Conservation (phyloP, 2,113 vertebrate species). For the Cyphomyrus plagiostoma region DNA sequence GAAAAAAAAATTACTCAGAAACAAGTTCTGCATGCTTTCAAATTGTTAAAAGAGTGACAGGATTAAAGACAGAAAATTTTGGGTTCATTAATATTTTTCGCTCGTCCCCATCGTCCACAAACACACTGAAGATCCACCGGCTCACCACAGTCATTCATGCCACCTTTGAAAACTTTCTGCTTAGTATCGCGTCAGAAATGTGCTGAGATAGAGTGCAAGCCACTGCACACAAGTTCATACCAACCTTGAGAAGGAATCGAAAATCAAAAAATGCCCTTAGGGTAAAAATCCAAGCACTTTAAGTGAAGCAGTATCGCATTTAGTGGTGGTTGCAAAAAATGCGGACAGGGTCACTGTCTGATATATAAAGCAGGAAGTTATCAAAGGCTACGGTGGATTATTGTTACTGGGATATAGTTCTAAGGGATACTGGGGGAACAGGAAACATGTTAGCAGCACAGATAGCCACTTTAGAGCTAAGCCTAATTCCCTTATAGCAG, state of each 20-base stretch:
- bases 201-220: neutral
- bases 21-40: neutral
- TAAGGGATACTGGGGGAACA: neutral
- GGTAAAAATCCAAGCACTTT: constrained; percentile 4
- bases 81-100: neutral
- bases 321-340: neutral
- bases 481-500: neutral
- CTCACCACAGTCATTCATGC: neutral
- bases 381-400: constrained; percentile 52
- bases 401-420: neutral
- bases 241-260: neutral
- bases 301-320: neutral
- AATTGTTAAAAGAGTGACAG: neutral
- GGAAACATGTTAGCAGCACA: neutral
- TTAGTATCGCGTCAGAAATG: neutral
- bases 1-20: neutral
- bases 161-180: constrained; percentile 51
- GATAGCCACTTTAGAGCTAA: neutral
- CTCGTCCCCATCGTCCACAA: neutral
- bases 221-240: neutral
- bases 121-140: neutral
- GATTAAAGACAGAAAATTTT: neutral
- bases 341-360: neutral
- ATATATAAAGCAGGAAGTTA: constrained; percentile 53
- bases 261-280: neutral